Conservation (phyloP, 2,888 invertebrate species). For the Sminthurides aquaticus region DNA sequence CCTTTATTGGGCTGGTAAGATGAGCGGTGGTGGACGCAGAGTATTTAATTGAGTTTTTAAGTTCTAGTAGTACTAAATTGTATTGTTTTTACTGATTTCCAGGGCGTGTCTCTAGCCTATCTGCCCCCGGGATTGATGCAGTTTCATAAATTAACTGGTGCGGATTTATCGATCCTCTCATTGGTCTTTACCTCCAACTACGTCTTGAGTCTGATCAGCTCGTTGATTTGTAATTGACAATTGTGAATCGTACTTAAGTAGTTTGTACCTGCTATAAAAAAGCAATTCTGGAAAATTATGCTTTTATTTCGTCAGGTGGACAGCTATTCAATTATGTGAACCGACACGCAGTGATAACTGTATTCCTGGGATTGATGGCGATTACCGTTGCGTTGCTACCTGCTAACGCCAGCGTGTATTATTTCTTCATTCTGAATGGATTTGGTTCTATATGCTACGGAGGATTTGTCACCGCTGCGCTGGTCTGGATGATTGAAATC, state of each 20-base stretch:
- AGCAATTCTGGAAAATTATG: too few species aligned
- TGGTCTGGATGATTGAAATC: constrained; percentile 9
- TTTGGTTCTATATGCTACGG: background rate
- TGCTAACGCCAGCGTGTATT: background rate
- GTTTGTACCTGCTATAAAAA: background rate
- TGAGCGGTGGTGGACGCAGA: too few species aligned
- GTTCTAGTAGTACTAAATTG: too few species aligned
- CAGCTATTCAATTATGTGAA: constrained; percentile 6
- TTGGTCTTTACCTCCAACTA: background rate
- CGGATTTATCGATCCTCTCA: background rate
- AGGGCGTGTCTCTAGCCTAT: constrained; percentile 1
- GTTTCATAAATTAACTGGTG: background rate
- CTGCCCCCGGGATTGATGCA: background rate
- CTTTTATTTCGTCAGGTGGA: constrained; percentile 1
- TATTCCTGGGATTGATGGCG: background rate
- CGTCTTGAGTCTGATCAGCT: background rate
- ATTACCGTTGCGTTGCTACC: background rate
- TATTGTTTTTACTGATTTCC: too few species aligned
- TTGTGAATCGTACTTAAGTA: too few species aligned
- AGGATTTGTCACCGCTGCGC: background rate
- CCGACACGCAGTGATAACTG: background rate
- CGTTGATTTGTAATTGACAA: constrained; percentile 8
- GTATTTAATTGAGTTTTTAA: too few species aligned
- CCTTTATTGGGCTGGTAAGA: background rate
- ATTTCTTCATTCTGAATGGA: background rate